Evolutionary conservation across 92 coral and sea anemone genomes (phyloP).

Genomic region (Blastomussa wellsi): DNA sequence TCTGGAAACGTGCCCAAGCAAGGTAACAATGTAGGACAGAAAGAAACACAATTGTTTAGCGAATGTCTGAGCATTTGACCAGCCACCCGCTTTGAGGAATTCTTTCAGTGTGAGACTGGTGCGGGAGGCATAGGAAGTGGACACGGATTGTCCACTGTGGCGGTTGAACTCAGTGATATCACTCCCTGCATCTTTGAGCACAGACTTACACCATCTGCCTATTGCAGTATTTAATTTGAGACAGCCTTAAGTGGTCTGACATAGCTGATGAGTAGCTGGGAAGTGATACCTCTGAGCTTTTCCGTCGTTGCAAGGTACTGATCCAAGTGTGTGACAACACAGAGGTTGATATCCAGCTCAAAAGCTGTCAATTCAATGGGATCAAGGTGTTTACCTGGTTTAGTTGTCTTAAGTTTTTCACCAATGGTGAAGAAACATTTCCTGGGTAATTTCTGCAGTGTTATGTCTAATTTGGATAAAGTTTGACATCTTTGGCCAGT

Average conservation of each 20-base stretch:
- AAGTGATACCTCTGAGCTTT: slow-evolving; percentile 17
- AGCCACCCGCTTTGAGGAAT: slow-evolving; percentile 45
- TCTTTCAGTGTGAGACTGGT: slow-evolving; percentile 44
- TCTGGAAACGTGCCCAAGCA: slow-evolving; percentile 36
- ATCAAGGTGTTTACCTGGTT: slow-evolving; percentile 50
- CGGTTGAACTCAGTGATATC: slow-evolving; percentile 50
- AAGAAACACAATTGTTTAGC: background rate
- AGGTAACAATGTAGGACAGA: background rate
- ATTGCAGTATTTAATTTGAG: too few relatives aligned
- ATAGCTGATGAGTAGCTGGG: too few relatives aligned
- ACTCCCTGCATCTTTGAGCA: slow-evolving; percentile 36
- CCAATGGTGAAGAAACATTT: slow-evolving; percentile 39
- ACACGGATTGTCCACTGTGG: slow-evolving; percentile 44
- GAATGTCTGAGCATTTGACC: slow-evolving; percentile 51
- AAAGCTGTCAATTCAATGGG: slow-evolving; percentile 35
- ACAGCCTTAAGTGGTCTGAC: too few relatives aligned
- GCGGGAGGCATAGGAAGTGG: slow-evolving; percentile 40
- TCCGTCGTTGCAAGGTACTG: background rate
- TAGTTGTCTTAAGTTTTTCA: slow-evolving; percentile 39
- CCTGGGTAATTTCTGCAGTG: slow-evolving; percentile 32
- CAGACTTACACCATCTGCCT: slow-evolving; percentile 26
- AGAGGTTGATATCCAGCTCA: slow-evolving; percentile 22
- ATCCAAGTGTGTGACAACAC: slow-evolving; percentile 22
- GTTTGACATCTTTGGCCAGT: too few relatives aligned
- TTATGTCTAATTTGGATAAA: slow-evolving; percentile 30